Evolutionary conservation across 2,113 vertebrate species (phyloP), one percentile per base, ranked within the genome.

Genomic region (Rana temporaria): DNA sequence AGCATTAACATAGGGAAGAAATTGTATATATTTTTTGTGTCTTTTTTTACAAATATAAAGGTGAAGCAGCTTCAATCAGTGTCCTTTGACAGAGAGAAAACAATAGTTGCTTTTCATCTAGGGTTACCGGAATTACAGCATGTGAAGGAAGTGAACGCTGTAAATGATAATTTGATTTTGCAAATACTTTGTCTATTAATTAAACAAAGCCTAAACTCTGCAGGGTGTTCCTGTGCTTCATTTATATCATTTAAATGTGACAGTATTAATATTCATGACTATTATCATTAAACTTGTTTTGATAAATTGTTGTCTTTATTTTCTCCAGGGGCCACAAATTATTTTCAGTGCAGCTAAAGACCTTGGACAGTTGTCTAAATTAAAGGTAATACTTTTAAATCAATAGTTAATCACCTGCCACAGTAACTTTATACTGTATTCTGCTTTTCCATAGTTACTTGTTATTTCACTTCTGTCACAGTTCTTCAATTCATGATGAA

Each of bases 291-390:
- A 70, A 67, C 66, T 19, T 71, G 55, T 32, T 57, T 78, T 24
- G 48, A 71, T 55, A 38, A 63, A 48, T 48, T 77, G 55, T 77
- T 81, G 34, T 63, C 72, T 86, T 34, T 70, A 82, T 59, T 57
- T 82, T 76, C 79, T 79, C 60, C 76, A 99, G 93, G 98, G 97
- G 78, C 95, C 97, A 68, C 97, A 98, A 91, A 99, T 99, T 95
- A 98, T 99, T 87, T 98, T 99, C 90, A 99, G 93, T 48, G 96
- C 98, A 85, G 97, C 97, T 88, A 99, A 98, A 92, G 97, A 99
- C 87, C 92, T 99, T 82, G 97, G 98, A 87, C 98, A 99, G 56
- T 90, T 99, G 86, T 97, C 98, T 85, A 99, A 98, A 92, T 93
- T 99, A 85, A 99, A 99, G 97, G 98, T 99, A 95, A 90, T 72